A percentile compares a stretch with the other conserved stretches of the same genome.
Evolutionary conservation across 1,140 invertebrate species (phyloP).

Genomic region (Drosophila ercepeae): DNA sequence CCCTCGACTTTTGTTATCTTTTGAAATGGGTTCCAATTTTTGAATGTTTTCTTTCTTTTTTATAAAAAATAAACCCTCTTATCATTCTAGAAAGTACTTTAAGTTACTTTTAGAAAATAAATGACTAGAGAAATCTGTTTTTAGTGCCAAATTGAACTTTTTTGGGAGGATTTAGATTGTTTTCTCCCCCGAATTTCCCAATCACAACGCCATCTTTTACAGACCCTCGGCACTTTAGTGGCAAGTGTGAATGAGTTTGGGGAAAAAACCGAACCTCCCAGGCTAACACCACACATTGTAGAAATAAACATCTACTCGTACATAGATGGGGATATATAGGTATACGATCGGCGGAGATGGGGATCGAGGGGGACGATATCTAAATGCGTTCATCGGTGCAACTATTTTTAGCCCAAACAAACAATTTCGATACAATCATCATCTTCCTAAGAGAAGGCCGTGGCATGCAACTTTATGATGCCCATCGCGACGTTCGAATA

Average conservation of each 20-base stretch:
- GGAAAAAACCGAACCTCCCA: conserved; percentile 25
- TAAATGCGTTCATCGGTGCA: conserved; percentile 75
- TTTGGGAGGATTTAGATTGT: conserved; percentile 46
- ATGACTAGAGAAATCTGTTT: conserved; percentile 9
- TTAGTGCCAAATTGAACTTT: conserved; percentile 15
- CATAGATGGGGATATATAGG: conserved; percentile 30
- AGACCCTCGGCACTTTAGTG: conserved; percentile 44
- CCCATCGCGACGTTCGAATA: conserved; percentile 41
- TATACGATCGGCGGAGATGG: conserved; percentile 22
- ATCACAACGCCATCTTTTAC: conserved; percentile 12
- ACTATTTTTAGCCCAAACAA: conserved; percentile 79
- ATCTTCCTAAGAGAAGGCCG: conserved; percentile 27
- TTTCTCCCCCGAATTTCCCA: conserved; percentile 71
- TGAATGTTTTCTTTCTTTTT: neutral
- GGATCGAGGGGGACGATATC: conserved; percentile 36
- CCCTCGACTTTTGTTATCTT: neutral
- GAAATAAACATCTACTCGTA: conserved; percentile 18
- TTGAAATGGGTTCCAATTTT: too few species aligned
- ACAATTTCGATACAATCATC: conserved; percentile 73
- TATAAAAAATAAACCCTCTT: neutral
- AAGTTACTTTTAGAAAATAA: conserved; percentile 18
- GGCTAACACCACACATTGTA: conserved; percentile 13
- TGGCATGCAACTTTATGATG: conserved; percentile 57
- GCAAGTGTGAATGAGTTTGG: conserved; percentile 65
- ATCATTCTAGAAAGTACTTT: too few species aligned